phyloP scores from a whole-genome alignment of 2,113 vertebrate species.

The Myrmecobius fasciatus region DNA sequence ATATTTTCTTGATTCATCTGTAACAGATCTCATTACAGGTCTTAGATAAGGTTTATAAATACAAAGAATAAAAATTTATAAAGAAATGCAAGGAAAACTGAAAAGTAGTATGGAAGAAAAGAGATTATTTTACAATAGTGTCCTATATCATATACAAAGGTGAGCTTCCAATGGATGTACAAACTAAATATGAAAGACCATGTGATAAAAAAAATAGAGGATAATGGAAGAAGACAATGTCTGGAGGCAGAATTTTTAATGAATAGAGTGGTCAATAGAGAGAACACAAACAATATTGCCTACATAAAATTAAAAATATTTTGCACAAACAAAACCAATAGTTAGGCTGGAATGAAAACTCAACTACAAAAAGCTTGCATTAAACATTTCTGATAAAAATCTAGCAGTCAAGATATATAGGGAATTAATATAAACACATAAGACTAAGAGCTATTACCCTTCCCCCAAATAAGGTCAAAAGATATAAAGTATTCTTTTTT shows the following conservation, averaged over 20 bases:
- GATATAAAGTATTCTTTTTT: not conserved
- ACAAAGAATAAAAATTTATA: not conserved
- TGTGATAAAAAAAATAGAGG: not conserved
- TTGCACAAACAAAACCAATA: not conserved
- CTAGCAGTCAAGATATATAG: not conserved
- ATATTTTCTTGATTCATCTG: conserved; percentile 8
- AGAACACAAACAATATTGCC: not conserved
- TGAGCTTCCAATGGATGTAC: not conserved
- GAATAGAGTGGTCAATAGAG: not conserved
- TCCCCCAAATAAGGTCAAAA: not conserved
- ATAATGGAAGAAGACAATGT: not conserved
- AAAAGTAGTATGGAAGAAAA: not conserved
- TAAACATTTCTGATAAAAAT: not conserved
- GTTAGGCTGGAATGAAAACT: not conserved
- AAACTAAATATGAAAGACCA: not conserved
- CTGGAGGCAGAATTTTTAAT: not conserved
- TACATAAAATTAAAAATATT: not conserved
- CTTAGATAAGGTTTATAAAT: conserved; percentile 22
- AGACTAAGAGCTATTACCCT: not conserved
- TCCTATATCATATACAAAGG: not conserved
- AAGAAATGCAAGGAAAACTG: not conserved
- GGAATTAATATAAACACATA: not conserved
- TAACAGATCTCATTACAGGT: not conserved
- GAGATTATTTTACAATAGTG: not conserved
- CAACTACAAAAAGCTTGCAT: not conserved